phyloP scores from a whole-genome alignment of 2,888 invertebrate species.

The Bimastos eiseni region DNA sequence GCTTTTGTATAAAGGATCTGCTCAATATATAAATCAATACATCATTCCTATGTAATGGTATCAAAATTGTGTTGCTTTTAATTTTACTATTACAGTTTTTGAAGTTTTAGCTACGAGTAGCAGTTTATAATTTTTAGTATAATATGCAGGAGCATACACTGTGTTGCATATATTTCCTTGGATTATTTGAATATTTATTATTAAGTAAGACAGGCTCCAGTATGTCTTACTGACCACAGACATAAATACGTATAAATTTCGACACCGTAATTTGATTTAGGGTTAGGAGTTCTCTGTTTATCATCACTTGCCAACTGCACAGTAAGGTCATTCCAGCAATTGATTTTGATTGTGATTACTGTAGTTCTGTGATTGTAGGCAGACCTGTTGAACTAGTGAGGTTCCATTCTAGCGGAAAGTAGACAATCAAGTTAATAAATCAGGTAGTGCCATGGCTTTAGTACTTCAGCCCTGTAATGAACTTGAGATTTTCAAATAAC shows the following conservation, averaged over 20 bases:
- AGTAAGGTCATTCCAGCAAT: background rate
- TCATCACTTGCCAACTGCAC: background rate
- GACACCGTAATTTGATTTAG: background rate
- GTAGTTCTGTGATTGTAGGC: background rate
- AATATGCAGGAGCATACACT: too few species aligned
- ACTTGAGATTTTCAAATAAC: too few species aligned
- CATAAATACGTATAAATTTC: background rate
- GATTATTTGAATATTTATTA: too few species aligned
- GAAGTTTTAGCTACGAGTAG: background rate
- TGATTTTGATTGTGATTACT: background rate
- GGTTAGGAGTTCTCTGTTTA: background rate
- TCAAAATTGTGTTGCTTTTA: background rate
- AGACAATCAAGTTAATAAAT: background rate
- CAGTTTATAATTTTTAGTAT: too few species aligned
- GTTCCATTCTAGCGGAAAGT: background rate
- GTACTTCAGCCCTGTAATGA: background rate
- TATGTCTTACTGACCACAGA: background rate
- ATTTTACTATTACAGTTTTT: background rate
- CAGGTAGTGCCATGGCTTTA: background rate
- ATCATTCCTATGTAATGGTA: background rate
- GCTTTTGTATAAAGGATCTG: background rate
- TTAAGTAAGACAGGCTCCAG: background rate
- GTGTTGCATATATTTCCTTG: too few species aligned
- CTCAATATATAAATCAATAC: background rate
- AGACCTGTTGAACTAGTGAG: background rate